Base-by-base conservation (phyloP, 2,113 vertebrate species). In the Hypocryptadius cinnamomeus region DNA sequence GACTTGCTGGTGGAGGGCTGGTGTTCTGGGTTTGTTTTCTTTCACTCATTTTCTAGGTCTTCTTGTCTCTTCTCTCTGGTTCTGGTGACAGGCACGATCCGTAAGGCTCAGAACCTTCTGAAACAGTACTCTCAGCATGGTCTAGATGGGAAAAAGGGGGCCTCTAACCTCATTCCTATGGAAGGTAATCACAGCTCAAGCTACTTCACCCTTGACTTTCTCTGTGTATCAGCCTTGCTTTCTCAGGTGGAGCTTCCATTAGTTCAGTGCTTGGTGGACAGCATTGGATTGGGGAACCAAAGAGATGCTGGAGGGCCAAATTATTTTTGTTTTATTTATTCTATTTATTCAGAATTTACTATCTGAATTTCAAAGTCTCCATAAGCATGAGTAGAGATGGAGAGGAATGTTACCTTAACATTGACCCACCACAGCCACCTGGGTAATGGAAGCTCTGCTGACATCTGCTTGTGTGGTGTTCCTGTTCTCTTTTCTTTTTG, bases 71-170 rank as follows among this genome's bases (percentile, higher is more conserved):
- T 94, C 96, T 98, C 96, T 98, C 96, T 98, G 97, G 96, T 97
- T 98, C 97, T 98, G 99, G 98, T 98, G 97, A 98, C 98, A 99
- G 99, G 99, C 98, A 99, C 99, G 97, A 99, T 99, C 98, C 99
- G 99, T 97, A 99, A 99, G 98, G 99, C 99, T 98, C 99, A 99
- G 99, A 99, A 99, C 97, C 99, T 99, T 98, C 99, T 99, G 98
- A 99, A 99, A 99, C 99, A 99, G 97, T 99, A 99, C 98, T 99
- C 99, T 98, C 99, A 99, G 98, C 99, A 99, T 98, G 99, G 99
- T 98, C 99, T 99, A 98, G 99, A 99, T 98, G 99, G 99, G 98
- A 99, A 99, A 99, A 99, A 99, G 98, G 99, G 98, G 98, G 98
- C 98, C 97, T 99, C 99, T 99, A 99, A 99, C 99, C 99, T 99